Evolutionary conservation across 2,888 invertebrate species (phyloP).

Genomic region (Entomobrya proxima): DNA sequence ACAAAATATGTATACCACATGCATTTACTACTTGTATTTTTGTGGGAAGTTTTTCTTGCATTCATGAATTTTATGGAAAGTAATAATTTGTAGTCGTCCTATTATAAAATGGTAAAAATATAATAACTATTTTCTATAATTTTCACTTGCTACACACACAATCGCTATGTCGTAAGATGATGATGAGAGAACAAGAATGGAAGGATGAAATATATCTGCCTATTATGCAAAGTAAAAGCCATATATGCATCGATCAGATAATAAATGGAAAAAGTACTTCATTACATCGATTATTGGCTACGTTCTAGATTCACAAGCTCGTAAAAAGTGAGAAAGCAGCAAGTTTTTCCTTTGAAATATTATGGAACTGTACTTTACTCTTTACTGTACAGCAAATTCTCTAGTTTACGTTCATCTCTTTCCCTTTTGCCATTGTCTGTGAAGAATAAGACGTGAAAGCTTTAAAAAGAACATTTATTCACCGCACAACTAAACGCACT

Average conservation of each 20-base stretch:
- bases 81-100: constrained; percentile 42
- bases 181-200: neutral
- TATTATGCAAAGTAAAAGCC: constrained; percentile 12
- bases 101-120: constrained; percentile 9
- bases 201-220: neutral
- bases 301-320: neutral
- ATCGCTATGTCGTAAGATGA: neutral
- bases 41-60: neutral
- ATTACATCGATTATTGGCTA: constrained; percentile 6
- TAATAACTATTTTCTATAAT: neutral
- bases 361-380: constrained; percentile 3
- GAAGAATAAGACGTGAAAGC: constrained; percentile 36
- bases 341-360: constrained; percentile 5
- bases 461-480: neutral
- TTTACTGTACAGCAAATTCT: neutral
- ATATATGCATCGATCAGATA: constrained; percentile 15
- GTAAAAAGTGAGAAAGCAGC: neutral
- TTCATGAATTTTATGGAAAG: constrained; percentile 54
- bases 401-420: neutral
- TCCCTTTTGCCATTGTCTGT: neutral
- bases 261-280: neutral
- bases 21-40: neutral
- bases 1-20: neutral
- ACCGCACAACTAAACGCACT: neutral
- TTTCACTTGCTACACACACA: neutral